A percentile compares a stretch with the other conserved stretches of the same genome.
phyloP scores from a whole-genome alignment of 2,888 invertebrate genomes.

The Steromphala cineraria region DNA sequence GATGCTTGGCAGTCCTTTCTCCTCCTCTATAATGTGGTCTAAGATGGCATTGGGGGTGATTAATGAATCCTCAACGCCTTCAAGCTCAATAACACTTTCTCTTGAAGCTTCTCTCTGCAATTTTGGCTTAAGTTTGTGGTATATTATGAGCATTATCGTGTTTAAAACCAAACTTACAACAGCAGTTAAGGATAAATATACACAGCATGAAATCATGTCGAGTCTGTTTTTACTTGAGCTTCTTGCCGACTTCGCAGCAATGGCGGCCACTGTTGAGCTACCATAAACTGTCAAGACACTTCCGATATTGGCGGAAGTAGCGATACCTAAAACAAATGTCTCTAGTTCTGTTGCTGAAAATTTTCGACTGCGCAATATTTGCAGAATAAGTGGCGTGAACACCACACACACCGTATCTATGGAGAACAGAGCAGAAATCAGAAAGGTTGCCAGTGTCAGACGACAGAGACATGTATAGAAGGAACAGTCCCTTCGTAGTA shows the following conservation, averaged over 20 bases:
- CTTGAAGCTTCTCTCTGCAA: too few relatives aligned
- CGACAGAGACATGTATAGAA: neutral
- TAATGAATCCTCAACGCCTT: neutral
- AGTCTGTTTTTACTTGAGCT: neutral
- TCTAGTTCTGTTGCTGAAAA: neutral
- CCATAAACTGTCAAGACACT: neutral
- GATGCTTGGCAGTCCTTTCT: neutral
- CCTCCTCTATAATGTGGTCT: neutral
- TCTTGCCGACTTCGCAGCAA: neutral
- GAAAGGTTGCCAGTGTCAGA: neutral
- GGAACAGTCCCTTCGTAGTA: neutral
- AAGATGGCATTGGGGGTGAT: neutral
- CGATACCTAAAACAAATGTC: neutral
- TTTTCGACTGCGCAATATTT: neutral
- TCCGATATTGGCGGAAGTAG: neutral
- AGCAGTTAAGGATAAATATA: neutral
- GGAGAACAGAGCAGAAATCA: neutral
- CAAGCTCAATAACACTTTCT: neutral
- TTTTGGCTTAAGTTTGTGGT: neutral
- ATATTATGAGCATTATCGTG: neutral
- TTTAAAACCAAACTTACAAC: neutral
- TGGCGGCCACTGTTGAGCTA: neutral
- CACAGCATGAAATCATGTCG: neutral
- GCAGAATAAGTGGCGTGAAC: neutral
- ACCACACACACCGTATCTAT: neutral